A percentile compares a stretch with the other conserved stretches of the same genome.
phyloP scores from a whole-genome alignment of 2,113 vertebrate species.

The Zosterops pallidus region DNA sequence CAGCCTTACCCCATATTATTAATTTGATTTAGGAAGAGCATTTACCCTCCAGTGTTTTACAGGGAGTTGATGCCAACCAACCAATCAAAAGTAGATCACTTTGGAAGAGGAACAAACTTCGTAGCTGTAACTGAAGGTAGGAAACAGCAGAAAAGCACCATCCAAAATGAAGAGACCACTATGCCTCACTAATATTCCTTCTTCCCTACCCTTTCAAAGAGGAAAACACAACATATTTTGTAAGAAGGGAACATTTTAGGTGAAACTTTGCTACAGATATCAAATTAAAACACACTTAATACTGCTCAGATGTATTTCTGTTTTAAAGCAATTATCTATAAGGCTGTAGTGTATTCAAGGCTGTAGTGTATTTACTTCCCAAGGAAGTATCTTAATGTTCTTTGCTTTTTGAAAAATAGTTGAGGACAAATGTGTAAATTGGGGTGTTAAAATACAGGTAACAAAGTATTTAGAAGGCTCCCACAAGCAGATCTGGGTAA shows the following conservation, averaged over 20 bases:
- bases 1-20: not conserved
- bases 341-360: not conserved
- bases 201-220: not conserved
- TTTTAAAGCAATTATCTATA: slow-evolving; percentile 50
- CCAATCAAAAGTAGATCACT: not conserved
- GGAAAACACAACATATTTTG: not conserved
- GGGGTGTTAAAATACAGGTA: not conserved
- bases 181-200: not conserved
- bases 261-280: not conserved
- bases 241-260: not conserved
- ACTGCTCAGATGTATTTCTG: slow-evolving; percentile 7
- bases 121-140: not conserved
- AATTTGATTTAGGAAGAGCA: not conserved
- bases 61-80: not conserved
- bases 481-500: not conserved
- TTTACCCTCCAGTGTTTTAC: not conserved
- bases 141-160: not conserved
- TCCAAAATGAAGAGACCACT: not conserved
- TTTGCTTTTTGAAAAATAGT: slow-evolving; percentile 19
- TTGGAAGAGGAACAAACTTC: not conserved
- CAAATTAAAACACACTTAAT: not conserved
- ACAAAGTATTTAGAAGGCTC: not conserved
- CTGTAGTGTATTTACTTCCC: not conserved
- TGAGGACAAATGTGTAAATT: not conserved
- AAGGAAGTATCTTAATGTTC: slow-evolving; percentile 11